These are phyloP conservation scores for Zootermopsis nevadensis DNA, from an alignment of 2,888 invertebrate genomes.

Conservation along the genomic window DNA sequence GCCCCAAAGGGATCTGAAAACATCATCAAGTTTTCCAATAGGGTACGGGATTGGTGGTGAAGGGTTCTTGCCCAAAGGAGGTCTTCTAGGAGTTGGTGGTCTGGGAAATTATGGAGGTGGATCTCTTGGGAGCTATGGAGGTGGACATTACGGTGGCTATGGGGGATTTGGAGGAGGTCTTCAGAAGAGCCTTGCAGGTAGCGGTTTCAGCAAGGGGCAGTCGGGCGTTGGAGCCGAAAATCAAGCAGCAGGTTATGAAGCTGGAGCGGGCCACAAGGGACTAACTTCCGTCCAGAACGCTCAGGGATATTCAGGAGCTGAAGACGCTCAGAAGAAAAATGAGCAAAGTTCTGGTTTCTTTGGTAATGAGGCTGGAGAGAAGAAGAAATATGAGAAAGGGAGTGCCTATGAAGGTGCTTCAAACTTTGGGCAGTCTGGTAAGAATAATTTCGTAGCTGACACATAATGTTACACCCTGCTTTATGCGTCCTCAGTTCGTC, in stretches of 20 bases:
- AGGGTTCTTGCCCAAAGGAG: conserved; percentile 25
- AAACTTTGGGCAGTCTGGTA: not conserved
- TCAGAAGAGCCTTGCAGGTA: not conserved
- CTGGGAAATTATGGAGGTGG: not conserved
- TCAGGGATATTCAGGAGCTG: not conserved
- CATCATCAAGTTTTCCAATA: not conserved
- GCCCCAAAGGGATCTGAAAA: not conserved
- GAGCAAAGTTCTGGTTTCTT: conserved; percentile 5
- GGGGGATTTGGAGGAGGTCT: conserved; percentile 8
- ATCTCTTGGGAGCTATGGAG: not conserved
- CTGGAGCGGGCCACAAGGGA: conserved; percentile 7
- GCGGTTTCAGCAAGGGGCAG: not conserved
- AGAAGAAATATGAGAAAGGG: conserved; percentile 27
- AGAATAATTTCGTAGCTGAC: not conserved
- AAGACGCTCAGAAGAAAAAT: not conserved
- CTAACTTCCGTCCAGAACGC: not conserved
- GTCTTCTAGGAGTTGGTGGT: not conserved
- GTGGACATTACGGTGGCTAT: not conserved
- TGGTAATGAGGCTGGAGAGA: not conserved
- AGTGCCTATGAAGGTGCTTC: conserved; percentile 1
- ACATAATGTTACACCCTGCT: too few relatives aligned
- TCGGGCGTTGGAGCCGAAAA: not conserved
- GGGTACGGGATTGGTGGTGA: not conserved
- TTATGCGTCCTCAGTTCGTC: too few relatives aligned
- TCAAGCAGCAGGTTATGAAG: not conserved